Base-by-base conservation (phyloP, 2,113 vertebrate species). In the Tetrao urogallus region DNA sequence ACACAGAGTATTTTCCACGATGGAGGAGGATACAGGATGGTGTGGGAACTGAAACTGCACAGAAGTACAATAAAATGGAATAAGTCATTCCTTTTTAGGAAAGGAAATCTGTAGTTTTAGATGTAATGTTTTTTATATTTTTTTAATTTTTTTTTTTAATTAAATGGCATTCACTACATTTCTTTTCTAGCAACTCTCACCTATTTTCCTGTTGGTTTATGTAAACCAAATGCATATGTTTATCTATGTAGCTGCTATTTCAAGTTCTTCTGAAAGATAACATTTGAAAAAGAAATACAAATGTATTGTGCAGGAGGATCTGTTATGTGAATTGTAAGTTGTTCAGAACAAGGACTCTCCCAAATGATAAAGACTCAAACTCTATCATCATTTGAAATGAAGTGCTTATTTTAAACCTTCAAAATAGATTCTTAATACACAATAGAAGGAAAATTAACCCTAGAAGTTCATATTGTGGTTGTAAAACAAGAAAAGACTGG, bases 51-150 rank as follows among this genome's bases (percentile, higher is more conserved):
- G 28, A 78, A 81, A 70, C 9, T 54, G 28, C n/a, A 38, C 2
- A 64, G 16, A 4, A 78, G 2, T 10, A 56, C 3, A 54, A 57
- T 18, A 71, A 85, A 77, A 86, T 40, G 43, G 74, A 65, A 32
- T 3, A 42, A 10, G 2, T 40, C 32, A 7, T 50, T 71, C 8
- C 74, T 73, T 79, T 56, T 4, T 8, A 27, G 21, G 18, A 81
- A 81, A 67, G 3, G 6, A 77, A 63, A 40, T 18, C 7, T 7
- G 4, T 19, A 4, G 1, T 0, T 3, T 72, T 88, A 58, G 10
- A 5, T 45, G 73, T 66, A 36, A 3, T 54, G 5, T 4, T 54
- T 28, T 54, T 28, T 28, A 5, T 28, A 8, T 27, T 6, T 14
- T 54, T 28, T 8, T 54, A 28, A 16, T 8, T 27, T 24, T 40